A percentile compares a stretch with the other conserved stretches of the same genome.
Conservation (phyloP, 2,113 vertebrate species). For the Sapayoa aenigma region DNA sequence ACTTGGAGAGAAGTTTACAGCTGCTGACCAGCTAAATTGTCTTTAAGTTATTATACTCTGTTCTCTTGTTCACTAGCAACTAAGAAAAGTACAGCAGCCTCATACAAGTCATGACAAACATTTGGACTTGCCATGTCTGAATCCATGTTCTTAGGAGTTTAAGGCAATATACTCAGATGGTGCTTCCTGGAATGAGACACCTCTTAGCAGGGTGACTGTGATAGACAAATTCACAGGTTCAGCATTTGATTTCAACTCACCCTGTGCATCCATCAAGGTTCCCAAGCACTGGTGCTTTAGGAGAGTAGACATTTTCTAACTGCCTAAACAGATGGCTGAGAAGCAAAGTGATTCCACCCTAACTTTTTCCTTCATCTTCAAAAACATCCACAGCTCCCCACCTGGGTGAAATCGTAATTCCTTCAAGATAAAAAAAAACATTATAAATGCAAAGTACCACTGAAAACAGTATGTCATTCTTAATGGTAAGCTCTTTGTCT, state of each 20-base stretch:
- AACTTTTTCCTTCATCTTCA: neutral
- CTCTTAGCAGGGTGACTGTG: neutral
- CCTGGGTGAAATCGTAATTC: neutral
- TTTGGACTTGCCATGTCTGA: neutral
- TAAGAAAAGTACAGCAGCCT: neutral
- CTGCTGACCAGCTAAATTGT: neutral
- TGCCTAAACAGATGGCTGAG: neutral
- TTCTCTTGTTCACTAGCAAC: neutral
- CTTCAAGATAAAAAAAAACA: neutral
- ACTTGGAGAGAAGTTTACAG: neutral
- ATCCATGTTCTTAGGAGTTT: neutral
- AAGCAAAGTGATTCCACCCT: neutral
- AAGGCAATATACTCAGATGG: neutral
- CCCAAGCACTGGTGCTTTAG: neutral
- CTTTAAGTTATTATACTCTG: neutral
- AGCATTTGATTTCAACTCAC: neutral
- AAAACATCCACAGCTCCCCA: neutral
- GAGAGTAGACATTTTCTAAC: neutral
- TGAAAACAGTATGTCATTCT: neutral
- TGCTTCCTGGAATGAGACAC: neutral
- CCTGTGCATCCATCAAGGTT: neutral
- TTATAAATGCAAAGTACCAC: neutral
- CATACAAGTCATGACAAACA: neutral
- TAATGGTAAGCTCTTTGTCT: neutral
- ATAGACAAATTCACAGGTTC: neutral